Conservation (phyloP, 2,888 invertebrate species). For the Cartodere bifasciata region DNA sequence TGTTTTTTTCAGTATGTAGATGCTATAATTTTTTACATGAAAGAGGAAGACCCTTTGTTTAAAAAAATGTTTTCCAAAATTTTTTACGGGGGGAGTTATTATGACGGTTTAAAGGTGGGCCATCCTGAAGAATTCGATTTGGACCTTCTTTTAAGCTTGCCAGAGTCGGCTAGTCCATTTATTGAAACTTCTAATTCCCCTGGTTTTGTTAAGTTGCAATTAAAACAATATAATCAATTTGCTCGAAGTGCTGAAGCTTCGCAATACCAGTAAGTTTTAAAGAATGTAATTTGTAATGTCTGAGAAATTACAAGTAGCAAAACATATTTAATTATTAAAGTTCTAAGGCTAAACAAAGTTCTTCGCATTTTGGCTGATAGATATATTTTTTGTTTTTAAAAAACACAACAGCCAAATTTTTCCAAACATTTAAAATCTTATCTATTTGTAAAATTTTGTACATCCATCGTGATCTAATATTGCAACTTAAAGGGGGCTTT, state of each 20-base stretch:
- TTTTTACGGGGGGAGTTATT: conserved; percentile 2
- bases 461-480: too few relatives aligned
- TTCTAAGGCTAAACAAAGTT: too few relatives aligned
- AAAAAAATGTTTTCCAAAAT: not conserved
- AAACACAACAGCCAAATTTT: too few relatives aligned
- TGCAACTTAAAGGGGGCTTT: too few relatives aligned
- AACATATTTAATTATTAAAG: too few relatives aligned
- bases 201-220: not conserved
- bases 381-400: too few relatives aligned
- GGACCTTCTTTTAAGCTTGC: not conserved
- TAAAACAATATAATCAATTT: not conserved
- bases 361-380: too few relatives aligned
- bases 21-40: not conserved
- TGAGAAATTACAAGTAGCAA: too few relatives aligned
- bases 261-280: conserved; percentile 2
- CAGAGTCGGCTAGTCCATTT: not conserved
- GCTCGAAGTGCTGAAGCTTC: not conserved
- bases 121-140: conserved; percentile 4
- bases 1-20: too few relatives aligned
- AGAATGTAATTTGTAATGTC: too few relatives aligned
- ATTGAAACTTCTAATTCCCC: not conserved
- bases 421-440: too few relatives aligned
- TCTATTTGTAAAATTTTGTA: too few relatives aligned
- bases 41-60: not conserved
- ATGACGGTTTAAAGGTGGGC: conserved; percentile 2